Percentiles rank a stretch among this genome's conserved stretches.
Conservation (phyloP, 1,140 invertebrate species). For the Dufourea novaeangliae region DNA sequence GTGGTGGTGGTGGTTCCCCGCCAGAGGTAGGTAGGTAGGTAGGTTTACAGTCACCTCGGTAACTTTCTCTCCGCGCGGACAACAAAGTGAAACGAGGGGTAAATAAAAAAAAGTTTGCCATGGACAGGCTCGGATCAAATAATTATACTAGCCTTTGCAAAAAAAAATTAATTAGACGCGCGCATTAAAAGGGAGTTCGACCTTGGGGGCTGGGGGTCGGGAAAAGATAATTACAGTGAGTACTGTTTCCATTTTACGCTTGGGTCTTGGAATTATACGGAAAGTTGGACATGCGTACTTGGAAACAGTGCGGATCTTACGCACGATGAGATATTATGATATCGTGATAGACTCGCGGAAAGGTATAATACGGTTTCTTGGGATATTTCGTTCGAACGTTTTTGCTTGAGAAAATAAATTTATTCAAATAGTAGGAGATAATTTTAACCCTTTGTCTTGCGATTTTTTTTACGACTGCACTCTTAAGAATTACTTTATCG, state of each 20-base stretch:
- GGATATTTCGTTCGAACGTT: too few relatives aligned
- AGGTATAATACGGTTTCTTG: too few relatives aligned
- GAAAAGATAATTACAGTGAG: slow-evolving; percentile 10
- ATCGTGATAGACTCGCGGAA: too few relatives aligned
- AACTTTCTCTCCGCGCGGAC: too few relatives aligned
- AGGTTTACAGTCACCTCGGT: not conserved
- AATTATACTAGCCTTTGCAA: slow-evolving; percentile 12
- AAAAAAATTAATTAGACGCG: slow-evolving; percentile 31
- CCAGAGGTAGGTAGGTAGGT: too few relatives aligned
- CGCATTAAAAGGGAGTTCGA: not conserved
- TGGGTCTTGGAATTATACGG: not conserved
- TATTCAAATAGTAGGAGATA: too few relatives aligned
- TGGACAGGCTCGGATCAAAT: not conserved
- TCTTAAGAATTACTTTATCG: too few relatives aligned
- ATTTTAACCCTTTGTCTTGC: too few relatives aligned
- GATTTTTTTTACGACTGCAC: too few relatives aligned
- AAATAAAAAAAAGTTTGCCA: slow-evolving; percentile 12
- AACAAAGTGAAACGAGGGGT: slow-evolving; percentile 6
- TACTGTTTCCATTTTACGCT: not conserved
- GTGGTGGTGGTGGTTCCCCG: too few relatives aligned
- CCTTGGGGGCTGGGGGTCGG: too few relatives aligned
- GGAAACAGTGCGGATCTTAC: not conserved
- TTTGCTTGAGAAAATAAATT: too few relatives aligned
- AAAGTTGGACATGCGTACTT: not conserved
- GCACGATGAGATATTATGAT: not conserved